These are phyloP conservation scores for Saccostrea glomerata DNA, from an alignment of 1,140 invertebrate genomes.

Conservation along the genomic window DNA sequence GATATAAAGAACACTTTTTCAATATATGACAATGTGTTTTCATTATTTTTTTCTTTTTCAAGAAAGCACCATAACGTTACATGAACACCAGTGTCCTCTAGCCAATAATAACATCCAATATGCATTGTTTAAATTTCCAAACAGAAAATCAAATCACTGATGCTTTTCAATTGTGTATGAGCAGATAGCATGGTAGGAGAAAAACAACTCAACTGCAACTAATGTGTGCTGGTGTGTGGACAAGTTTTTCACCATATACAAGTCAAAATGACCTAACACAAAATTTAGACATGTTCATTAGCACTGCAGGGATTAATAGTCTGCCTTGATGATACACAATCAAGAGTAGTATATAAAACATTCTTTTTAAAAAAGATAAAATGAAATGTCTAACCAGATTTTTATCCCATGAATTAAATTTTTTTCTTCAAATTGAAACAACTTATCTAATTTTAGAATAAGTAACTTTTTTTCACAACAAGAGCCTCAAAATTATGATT, in stretches of 20 bases:
- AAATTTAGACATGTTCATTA: slow-evolving; percentile 21
- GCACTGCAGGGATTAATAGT: background rate
- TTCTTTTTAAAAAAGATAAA: background rate
- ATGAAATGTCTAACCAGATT: background rate
- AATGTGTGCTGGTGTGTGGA: slow-evolving; percentile 9
- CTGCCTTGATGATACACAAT: slow-evolving; percentile 31
- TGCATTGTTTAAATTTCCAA: background rate
- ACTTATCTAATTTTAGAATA: background rate
- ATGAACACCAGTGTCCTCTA: background rate
- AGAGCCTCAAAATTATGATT: background rate
- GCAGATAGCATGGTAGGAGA: slow-evolving; percentile 2
- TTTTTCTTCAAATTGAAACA: background rate
- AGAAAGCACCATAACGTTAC: no score
- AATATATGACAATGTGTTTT: no score
- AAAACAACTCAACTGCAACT: background rate
- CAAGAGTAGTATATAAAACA: background rate
- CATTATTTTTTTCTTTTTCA: no score
- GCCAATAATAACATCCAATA: background rate
- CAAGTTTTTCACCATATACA: slow-evolving; percentile 36
- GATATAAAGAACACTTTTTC: background rate
- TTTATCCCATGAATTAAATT: background rate
- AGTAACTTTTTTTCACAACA: no score
- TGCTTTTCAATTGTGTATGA: background rate
- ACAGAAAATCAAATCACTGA: background rate
- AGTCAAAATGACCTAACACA: slow-evolving; percentile 20